Conservation (phyloP, 2,113 vertebrate species). For the Percopsis transmontana region DNA sequence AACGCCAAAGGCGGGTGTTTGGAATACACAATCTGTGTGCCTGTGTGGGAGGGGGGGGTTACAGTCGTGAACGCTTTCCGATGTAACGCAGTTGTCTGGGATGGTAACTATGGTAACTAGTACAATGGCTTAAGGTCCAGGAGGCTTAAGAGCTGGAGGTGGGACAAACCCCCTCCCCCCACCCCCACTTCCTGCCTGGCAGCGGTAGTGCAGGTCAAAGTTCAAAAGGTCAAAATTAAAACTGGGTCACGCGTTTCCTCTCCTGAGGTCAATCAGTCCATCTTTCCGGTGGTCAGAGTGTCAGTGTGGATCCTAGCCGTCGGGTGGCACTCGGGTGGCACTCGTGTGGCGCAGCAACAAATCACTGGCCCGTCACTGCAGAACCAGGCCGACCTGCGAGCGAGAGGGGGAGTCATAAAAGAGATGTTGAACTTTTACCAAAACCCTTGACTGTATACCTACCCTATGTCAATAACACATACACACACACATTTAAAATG, state of each 20-base stretch:
- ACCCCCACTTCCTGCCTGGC: constrained; percentile 63
- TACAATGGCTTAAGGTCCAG: constrained; percentile 77
- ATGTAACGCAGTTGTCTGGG: constrained; percentile 60
- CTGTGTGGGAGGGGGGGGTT: constrained; percentile 44
- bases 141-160: constrained; percentile 54
- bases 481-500: too few relatives aligned
- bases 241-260: constrained; percentile 69
- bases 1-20: constrained; percentile 42
- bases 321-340: constrained; percentile 53
- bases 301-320: constrained; percentile 66
- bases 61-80: constrained; percentile 68
- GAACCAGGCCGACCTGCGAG: constrained; percentile 90
- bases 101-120: constrained; percentile 56
- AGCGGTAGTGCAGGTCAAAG: constrained; percentile 80
- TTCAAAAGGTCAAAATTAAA: constrained; percentile 76
- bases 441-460: too few relatives aligned
- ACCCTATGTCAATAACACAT: too few relatives aligned
- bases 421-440: too few relatives aligned
- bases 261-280: constrained; percentile 68
- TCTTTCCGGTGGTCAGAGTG: constrained; percentile 71
- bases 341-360: neutral
- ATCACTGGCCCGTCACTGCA: constrained; percentile 83
- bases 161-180: constrained; percentile 29
- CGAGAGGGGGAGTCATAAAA: neutral
- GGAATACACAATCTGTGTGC: constrained; percentile 27